These are phyloP conservation scores for Panorpa germanica DNA, from an alignment of 2,888 invertebrate species.

Conservation along the genomic window DNA sequence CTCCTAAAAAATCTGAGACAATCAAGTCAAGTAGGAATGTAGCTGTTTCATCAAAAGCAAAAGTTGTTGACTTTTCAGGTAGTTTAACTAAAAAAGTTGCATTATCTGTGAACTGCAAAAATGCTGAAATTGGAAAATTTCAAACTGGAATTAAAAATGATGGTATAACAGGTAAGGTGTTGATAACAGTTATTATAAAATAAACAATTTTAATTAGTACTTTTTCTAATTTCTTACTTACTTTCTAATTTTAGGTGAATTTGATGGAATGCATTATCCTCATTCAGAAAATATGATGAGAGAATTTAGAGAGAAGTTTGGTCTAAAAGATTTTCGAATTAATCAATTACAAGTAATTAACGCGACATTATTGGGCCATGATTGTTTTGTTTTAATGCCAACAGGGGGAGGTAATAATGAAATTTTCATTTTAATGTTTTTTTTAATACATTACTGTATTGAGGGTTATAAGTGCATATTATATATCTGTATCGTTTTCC, in stretches of 20 bases:
- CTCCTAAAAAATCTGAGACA: too few species aligned
- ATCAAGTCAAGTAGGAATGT: too few species aligned
- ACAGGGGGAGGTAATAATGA: conserved; percentile 97
- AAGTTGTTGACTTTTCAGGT: too few species aligned
- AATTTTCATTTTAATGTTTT: too few species aligned
- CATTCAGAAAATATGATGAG: conserved; percentile 51
- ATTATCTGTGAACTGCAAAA: too few species aligned
- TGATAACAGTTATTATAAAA: too few species aligned
- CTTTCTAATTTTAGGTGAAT: conserved; percentile 33
- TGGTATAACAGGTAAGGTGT: conserved; percentile 35
- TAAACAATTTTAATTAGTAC: too few species aligned
- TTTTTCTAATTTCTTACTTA: neutral
- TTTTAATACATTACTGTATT: too few species aligned
- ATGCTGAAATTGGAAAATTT: conserved; percentile 38
- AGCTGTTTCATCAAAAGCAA: too few species aligned
- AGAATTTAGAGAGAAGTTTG: conserved; percentile 64
- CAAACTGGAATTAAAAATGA: conserved; percentile 42
- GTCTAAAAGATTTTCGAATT: conserved; percentile 71
- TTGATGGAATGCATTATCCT: conserved; percentile 47
- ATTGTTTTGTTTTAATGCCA: conserved; percentile 95
- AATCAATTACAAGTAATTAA: conserved; percentile 92
- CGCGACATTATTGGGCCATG: conserved; percentile 66
- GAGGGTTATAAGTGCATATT: too few species aligned
- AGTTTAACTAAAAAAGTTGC: too few species aligned
- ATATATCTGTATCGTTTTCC: too few species aligned